Evolutionary conservation across 2,797 vertebrate species (phyloP).

Genomic region (Acropternis orthonyx): DNA sequence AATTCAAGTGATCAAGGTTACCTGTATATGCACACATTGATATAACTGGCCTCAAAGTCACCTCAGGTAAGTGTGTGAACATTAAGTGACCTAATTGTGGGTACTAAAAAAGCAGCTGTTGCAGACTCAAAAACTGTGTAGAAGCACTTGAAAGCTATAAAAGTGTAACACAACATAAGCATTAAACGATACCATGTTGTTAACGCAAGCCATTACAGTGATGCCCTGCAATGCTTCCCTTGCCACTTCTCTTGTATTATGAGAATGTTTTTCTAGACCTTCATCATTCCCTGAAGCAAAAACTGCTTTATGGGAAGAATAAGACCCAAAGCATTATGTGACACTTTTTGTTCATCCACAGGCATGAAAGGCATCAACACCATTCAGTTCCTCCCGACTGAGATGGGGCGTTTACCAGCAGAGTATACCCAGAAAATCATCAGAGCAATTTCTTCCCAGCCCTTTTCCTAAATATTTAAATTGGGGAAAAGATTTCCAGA

Average conservation of each 20-base stretch:
- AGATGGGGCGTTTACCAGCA: neutral
- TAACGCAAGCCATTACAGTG: neutral
- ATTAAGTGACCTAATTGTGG: neutral
- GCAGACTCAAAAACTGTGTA: neutral
- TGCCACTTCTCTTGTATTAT: neutral
- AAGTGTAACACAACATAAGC: neutral
- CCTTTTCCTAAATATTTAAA: neutral
- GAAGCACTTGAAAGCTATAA: neutral
- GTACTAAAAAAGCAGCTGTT: neutral
- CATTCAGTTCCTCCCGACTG: neutral
- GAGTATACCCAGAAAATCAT: neutral
- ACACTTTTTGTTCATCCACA: neutral
- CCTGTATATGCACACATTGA: neutral
- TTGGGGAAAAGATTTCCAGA: neutral
- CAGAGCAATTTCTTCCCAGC: neutral
- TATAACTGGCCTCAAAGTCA: neutral
- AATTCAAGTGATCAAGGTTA: neutral
- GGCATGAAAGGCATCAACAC: neutral
- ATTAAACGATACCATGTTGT: neutral
- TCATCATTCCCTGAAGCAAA: neutral
- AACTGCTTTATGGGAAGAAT: slow-evolving; percentile 1
- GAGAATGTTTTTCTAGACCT: neutral
- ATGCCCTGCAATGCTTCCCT: neutral
- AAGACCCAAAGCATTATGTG: neutral
- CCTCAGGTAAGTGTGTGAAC: neutral